Conservation (phyloP, 2,797 vertebrate genomes). For the Crocidura indochinensis region DNA sequence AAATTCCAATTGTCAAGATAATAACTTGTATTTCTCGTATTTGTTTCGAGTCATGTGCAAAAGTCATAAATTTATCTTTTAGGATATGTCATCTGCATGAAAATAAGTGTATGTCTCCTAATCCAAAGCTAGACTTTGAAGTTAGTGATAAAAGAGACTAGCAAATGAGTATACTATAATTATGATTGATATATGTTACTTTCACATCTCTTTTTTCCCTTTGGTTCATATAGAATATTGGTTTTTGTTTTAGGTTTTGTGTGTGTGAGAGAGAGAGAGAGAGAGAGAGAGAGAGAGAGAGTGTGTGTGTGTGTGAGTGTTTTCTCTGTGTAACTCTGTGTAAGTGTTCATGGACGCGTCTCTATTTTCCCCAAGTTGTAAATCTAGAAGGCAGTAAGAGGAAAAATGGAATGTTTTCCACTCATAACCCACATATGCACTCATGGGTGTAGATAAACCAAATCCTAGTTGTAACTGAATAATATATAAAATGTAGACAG, state of each 20-base stretch:
- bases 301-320: background rate
- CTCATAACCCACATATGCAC: background rate
- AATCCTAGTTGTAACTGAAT: background rate
- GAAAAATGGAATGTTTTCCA: background rate
- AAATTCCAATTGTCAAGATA: conserved; percentile 78
- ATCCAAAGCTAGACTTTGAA: conserved; percentile 48
- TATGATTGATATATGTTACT: background rate
- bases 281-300: too few relatives aligned
- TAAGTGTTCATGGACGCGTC: conserved; percentile 54
- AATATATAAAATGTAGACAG: background rate
- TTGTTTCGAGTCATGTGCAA: conserved; percentile 77
- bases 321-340: conserved; percentile 51
- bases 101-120: conserved; percentile 64
- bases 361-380: conserved; percentile 49
- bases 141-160: conserved; percentile 39
- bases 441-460: background rate
- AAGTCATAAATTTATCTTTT: conserved; percentile 75
- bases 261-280: too few relatives aligned
- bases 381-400: conserved; percentile 63
- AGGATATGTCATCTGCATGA: conserved; percentile 61
- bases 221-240: conserved; percentile 23
- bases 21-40: conserved; percentile 71
- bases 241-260: background rate
- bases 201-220: background rate
- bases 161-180: background rate